Base-by-base conservation (phyloP, 2,113 vertebrate species). In the Hystrix brachyura region DNA sequence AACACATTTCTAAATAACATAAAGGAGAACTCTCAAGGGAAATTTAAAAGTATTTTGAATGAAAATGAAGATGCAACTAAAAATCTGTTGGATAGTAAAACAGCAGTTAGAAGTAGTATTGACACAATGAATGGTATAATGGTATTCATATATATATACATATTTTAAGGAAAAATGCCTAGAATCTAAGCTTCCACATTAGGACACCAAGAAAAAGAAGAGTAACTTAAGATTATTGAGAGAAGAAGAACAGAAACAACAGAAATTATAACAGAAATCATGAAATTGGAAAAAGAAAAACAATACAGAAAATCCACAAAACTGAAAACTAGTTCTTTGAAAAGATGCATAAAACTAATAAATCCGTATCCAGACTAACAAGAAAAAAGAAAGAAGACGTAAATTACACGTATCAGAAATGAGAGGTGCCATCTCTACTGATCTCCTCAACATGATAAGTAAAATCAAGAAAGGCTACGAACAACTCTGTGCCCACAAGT, bases 231-330 rank as follows among this genome's bases (percentile, higher is more conserved):
- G 60, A 29, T 29, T 84, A 55, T 91, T 92, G 29, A 91, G 65
- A 69, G n/a, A 19, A 69, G 34, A 67, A 96, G 32, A 64, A 91
- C 46, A 53, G 23, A 87, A 87, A 81, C 72, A 83, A 86, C 87
- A 60, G 92, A 95, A 89, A 91, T 88, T n/a, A 59, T 34, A 90
- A n/a, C 51, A 91, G 27, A 93, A 91, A 80, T 94, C 34, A 96
- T 74, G 43, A 92, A 79, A 95, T 53, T 79, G 53, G 48, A 81
- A 91, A 95, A 94, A 82, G 18, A 21, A 89, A 95, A 95, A 91
- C 29, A 94, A 86, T 29, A 89, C 25, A 65, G 51, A 95, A 95
- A 92, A 90, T 81, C 51, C 84, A 80, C 14, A 76, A 88, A 74
- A 51, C 48, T 23, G 43, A 93, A 83, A 92, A 62, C 13, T 81